phyloP scores from a whole-genome alignment of 2,113 vertebrate species.

The Aleadryas rufinucha region DNA sequence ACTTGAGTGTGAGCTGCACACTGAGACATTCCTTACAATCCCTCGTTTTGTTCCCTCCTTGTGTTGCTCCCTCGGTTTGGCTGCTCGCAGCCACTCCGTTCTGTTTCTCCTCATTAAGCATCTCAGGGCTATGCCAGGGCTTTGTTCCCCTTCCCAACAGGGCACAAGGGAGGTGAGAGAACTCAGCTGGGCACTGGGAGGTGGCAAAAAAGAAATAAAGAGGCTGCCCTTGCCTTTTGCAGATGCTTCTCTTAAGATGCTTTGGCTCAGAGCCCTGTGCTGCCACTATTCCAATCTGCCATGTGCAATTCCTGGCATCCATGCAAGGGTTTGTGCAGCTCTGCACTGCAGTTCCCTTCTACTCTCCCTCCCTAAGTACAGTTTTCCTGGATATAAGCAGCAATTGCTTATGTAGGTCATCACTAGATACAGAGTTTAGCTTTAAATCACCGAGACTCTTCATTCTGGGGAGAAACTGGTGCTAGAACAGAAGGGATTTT shows the following conservation, averaged over 20 bases:
- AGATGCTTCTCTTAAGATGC: constrained; percentile 1
- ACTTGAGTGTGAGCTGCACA: neutral
- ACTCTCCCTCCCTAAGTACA: neutral
- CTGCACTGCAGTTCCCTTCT: neutral
- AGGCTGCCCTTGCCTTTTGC: neutral
- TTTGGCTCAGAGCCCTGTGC: constrained; percentile 15
- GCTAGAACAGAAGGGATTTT: neutral
- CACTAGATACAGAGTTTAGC: neutral
- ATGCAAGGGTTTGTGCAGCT: fast-evolving
- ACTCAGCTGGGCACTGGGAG: neutral
- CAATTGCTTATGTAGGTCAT: neutral
- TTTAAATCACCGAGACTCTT: neutral
- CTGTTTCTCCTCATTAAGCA: neutral
- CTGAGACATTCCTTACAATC: neutral
- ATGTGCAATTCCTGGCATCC: neutral
- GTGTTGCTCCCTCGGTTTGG: neutral
- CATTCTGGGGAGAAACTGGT: neutral
- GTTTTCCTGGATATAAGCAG: neutral
- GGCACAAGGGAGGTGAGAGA: neutral
- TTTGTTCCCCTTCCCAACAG: neutral
- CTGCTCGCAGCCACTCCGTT: neutral
- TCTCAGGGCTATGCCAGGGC: neutral
- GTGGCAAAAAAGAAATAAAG: neutral
- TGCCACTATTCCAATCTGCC: neutral
- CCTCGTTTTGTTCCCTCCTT: neutral